Conservation (phyloP, 1,140 invertebrate genomes). For the Drosophila rhopaloa region DNA sequence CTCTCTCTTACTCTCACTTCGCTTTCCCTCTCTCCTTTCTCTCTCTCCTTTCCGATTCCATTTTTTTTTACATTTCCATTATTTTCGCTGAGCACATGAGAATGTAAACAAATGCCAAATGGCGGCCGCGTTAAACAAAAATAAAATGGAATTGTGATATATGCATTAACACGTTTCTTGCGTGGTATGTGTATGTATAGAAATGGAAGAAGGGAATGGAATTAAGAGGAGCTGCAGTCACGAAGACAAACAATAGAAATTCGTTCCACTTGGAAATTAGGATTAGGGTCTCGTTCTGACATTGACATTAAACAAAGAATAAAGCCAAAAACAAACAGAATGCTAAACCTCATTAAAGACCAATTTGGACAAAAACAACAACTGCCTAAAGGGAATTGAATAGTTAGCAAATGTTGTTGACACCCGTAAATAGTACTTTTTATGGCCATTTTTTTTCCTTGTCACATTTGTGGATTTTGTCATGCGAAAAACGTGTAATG, state of each 20-base stretch:
- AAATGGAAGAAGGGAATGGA: neutral
- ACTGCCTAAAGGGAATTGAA: constrained; percentile 8
- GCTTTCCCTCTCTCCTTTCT: constrained; percentile 29
- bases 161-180: constrained; percentile 38
- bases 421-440: constrained; percentile 19
- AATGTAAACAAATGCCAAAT: constrained; percentile 73
- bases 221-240: constrained; percentile 9
- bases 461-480: constrained; percentile 1
- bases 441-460: constrained; percentile 10
- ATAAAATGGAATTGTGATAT: constrained; percentile 44
- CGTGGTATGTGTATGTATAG: constrained; percentile 6
- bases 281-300: constrained; percentile 26
- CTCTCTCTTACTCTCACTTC: constrained; percentile 9
- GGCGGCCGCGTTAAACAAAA: constrained; percentile 40
- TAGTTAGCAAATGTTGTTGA: constrained; percentile 22
- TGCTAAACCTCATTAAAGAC: constrained; percentile 30
- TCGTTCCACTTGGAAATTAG: constrained; percentile 43
- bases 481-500: constrained; percentile 7
- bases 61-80: constrained; percentile 26
- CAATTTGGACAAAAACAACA: constrained; percentile 18
- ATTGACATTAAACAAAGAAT: constrained; percentile 32
- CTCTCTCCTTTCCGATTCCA: constrained; percentile 35
- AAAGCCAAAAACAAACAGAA: constrained; percentile 3
- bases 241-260: constrained; percentile 29
- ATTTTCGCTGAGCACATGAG: constrained; percentile 42